These are phyloP conservation scores for Climacteris rufus DNA, from an alignment of 2,113 vertebrate genomes.

Conservation along the genomic window DNA sequence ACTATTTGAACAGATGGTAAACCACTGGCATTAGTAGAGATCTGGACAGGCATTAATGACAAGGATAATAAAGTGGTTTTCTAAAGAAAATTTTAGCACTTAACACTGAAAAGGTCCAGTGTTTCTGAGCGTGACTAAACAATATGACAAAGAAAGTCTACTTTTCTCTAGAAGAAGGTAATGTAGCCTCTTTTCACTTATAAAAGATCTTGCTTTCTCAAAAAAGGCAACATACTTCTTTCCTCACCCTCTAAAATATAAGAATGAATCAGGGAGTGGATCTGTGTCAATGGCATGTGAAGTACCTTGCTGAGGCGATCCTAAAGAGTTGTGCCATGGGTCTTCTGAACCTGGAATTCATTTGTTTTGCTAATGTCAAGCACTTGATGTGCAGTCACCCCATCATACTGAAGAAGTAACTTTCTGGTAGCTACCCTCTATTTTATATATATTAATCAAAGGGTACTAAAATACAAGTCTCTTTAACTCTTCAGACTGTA, in stretches of 20 bases:
- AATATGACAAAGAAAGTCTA: not conserved
- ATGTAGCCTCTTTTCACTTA: not conserved
- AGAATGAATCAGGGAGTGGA: not conserved
- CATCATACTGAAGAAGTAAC: not conserved
- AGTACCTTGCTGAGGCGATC: not conserved
- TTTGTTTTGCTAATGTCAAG: not conserved
- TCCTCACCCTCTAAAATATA: not conserved
- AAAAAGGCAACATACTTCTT: not conserved
- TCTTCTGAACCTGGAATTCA: not conserved
- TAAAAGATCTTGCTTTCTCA: not conserved
- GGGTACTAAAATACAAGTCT: not conserved
- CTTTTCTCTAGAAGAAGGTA: not conserved
- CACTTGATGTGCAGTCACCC: not conserved
- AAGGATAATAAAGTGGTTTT: conserved; percentile 2
- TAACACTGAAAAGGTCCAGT: not conserved
- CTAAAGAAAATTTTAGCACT: not conserved
- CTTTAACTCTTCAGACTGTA: not conserved
- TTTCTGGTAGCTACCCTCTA: not conserved
- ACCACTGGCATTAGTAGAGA: not conserved
- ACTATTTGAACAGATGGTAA: conserved; percentile 29
- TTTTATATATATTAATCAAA: not conserved
- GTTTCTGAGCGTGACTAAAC: not conserved
- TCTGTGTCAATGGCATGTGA: not conserved
- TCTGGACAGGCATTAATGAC: conserved; percentile 18
- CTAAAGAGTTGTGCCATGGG: not conserved